These are phyloP conservation scores for Drosophila nigromelanica DNA, from an alignment of 1,140 invertebrate genomes.

Conservation along the genomic window DNA sequence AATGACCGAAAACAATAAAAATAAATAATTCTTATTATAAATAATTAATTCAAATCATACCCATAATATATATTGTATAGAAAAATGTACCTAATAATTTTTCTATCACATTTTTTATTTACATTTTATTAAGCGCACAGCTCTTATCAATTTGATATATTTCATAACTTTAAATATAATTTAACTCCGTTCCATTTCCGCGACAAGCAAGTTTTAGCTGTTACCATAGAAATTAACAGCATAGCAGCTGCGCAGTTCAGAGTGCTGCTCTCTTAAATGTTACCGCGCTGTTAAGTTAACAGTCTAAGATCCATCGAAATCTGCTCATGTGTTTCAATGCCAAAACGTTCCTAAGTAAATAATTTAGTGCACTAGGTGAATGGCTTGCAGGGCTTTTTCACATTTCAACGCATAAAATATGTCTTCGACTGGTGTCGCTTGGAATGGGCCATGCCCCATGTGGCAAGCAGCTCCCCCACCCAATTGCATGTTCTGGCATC, in stretches of 20 bases:
- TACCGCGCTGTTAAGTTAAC: constrained; percentile 42
- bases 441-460: constrained; percentile 30
- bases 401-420: constrained; percentile 55
- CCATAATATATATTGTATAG: no score
- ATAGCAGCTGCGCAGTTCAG: constrained; percentile 52
- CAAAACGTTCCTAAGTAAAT: constrained; percentile 25
- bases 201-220: constrained; percentile 5
- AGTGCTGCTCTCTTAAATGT: constrained; percentile 63
- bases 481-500: constrained; percentile 11
- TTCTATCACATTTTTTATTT: no score
- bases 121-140: no score
- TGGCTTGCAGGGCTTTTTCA: constrained; percentile 59
- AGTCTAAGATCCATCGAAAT: neutral
- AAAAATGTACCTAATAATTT: no score
- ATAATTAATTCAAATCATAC: no score
- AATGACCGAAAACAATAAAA: no score
- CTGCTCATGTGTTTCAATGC: constrained; percentile 15
- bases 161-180: neutral
- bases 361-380: constrained; percentile 56
- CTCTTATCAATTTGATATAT: neutral
- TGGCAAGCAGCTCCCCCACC: neutral
- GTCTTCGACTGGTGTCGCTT: constrained; percentile 45
- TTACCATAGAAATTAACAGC: constrained; percentile 32
- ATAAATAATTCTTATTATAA: no score
- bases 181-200: constrained; percentile 1